Evolutionary conservation across 1,140 invertebrate species (phyloP).

Genomic region (Nixonia krombeini): DNA sequence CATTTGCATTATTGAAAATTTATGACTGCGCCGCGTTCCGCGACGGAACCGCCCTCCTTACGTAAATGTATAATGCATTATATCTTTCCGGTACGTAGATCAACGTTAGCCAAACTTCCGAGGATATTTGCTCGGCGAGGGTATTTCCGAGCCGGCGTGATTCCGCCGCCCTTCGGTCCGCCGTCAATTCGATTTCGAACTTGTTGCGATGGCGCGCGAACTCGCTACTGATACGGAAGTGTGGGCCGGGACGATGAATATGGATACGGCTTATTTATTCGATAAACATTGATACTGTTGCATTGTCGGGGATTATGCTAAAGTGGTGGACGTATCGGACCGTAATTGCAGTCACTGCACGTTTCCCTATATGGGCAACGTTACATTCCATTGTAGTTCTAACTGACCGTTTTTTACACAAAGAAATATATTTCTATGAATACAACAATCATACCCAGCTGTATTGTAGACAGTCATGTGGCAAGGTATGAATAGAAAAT

Average conservation of each 20-base stretch:
- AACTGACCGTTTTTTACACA: no score
- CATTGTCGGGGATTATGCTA: no score
- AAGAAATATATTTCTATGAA: no score
- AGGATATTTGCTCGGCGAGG: conserved; percentile 43
- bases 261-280: no score
- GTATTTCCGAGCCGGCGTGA: conserved; percentile 37
- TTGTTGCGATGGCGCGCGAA: not conserved
- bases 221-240: not conserved
- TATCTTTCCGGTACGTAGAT: conserved; percentile 69
- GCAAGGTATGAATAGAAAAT: no score
- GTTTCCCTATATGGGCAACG: no score
- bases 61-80: conserved; percentile 67
- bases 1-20: conserved; percentile 69
- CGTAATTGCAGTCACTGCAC: no score
- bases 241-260: no score
- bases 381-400: no score
- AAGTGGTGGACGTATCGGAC: no score
- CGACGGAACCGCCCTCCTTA: conserved; percentile 51
- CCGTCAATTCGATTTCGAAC: conserved; percentile 11
- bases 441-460: no score
- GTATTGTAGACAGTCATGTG: no score
- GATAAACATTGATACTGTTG: not conserved
- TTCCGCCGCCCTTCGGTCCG: not conserved
- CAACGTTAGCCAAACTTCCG: conserved; percentile 64
- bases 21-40: conserved; percentile 58